These are phyloP conservation scores for Drosophila mimetica DNA, from an alignment of 2,888 invertebrate species.

Conservation along the genomic window DNA sequence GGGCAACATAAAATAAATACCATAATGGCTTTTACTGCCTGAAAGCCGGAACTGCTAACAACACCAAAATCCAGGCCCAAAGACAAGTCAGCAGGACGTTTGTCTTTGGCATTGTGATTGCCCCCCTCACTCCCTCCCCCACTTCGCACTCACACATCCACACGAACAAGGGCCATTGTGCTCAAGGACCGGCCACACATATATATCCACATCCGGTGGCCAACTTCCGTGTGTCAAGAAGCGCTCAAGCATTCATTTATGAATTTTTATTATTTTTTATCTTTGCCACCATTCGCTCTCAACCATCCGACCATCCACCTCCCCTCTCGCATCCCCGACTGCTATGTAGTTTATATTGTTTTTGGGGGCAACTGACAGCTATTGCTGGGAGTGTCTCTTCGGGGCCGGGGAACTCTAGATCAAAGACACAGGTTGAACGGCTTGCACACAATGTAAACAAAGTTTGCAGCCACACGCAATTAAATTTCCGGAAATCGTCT, in stretches of 20 bases:
- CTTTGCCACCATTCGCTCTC: slow-evolving; percentile 36
- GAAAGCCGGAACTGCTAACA: slow-evolving; percentile 46
- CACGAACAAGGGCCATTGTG: slow-evolving; percentile 16
- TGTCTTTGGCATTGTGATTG: slow-evolving; percentile 41
- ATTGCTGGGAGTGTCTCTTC: slow-evolving; percentile 42
- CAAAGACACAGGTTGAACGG: slow-evolving; percentile 54
- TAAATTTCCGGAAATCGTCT: slow-evolving; percentile 76
- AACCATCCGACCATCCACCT: slow-evolving; percentile 4
- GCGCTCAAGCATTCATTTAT: slow-evolving; percentile 76
- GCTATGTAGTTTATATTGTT: slow-evolving; percentile 45
- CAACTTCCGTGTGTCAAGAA: slow-evolving; percentile 71
- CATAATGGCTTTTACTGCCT: slow-evolving; percentile 29
- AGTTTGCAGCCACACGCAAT: slow-evolving; percentile 68
- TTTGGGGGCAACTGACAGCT: slow-evolving; percentile 53
- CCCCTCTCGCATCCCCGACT: slow-evolving; percentile 5
- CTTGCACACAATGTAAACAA: slow-evolving; percentile 63
- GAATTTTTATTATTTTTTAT: slow-evolving; percentile 72
- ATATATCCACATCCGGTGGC: slow-evolving; percentile 59
- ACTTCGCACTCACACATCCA: slow-evolving; percentile 8
- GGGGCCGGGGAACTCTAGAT: slow-evolving; percentile 42
- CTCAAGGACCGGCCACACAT: slow-evolving; percentile 22
- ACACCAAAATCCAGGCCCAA: slow-evolving; percentile 31
- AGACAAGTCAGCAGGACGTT: slow-evolving; percentile 46
- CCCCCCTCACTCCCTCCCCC: neutral
- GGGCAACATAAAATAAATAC: slow-evolving; percentile 37